Base-by-base conservation (phyloP, 1,140 invertebrate genomes). In the Drosophila repleta region DNA sequence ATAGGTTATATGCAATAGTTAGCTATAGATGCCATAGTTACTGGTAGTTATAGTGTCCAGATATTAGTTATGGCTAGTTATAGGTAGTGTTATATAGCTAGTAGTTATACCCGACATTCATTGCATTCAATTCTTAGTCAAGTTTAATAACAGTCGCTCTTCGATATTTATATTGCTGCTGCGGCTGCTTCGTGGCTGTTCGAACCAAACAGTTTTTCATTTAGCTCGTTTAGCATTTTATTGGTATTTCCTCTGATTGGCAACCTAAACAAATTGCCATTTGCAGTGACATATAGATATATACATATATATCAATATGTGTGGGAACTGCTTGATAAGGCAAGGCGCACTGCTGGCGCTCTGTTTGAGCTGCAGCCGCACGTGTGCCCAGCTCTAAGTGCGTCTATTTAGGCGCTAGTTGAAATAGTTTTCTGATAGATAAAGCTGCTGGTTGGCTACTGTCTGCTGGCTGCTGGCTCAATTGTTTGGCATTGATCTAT, bases 171-270 rank as follows among this genome's bases (percentile, higher is more conserved):
- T 11, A 8, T 35, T 10, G 29, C 29, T 29, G 29, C 29, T 29
- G 29, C 29, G 7, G 49, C 32, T 51, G 46, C 3, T 35, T 66
- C 15, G 35, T 43, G 53, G 53, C 53, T 53, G 26, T 68, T 53
- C 51, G 51, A 69, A 48, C 53, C 41, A 48, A 56, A 43, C 39
- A 52, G 29, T 24, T 45, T 43, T 32, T 21, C 58, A 67, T 72
- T 72, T 56, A 72, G 69, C 69, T 67, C 63, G 69, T 72, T 72
- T 72, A 72, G 69, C 39, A 41, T 60, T 72, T 72, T 53, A 72
- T 72, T 67, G 57, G 63, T 48, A 72, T 72, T 72, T 72, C 69
- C 69, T 72, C 52, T 60, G 69, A 72, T 72, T 72, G 69, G 39
- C 55, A 20, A 10, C 49, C 39, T 29, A 37, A 41, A 32, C 68